These are phyloP conservation scores for Tortrix viridana DNA, from an alignment of 2,888 invertebrate genomes.

Conservation along the genomic window DNA sequence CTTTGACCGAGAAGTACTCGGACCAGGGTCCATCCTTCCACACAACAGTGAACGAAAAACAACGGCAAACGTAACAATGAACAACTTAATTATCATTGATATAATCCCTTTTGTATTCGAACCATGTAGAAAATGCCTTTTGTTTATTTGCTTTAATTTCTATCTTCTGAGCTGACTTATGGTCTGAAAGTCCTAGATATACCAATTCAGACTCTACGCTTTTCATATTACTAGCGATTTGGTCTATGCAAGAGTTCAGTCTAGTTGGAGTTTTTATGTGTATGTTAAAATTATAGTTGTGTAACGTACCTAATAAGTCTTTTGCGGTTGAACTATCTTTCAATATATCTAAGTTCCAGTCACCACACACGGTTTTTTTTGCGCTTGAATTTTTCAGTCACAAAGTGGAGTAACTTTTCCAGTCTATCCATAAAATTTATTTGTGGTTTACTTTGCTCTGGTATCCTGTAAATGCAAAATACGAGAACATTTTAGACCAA, in stretches of 20 bases:
- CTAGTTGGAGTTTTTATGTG: not conserved
- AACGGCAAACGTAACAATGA: no score
- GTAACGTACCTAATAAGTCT: not conserved
- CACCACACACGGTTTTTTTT: no score
- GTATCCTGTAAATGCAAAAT: not conserved
- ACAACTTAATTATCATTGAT: not conserved
- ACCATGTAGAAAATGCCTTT: not conserved
- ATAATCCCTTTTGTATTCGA: not conserved
- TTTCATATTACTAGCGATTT: not conserved
- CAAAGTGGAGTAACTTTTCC: no score
- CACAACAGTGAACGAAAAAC: no score
- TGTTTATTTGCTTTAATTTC: not conserved
- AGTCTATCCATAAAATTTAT: no score
- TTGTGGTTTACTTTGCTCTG: not conserved
- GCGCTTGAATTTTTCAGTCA: not conserved
- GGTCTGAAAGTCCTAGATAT: not conserved
- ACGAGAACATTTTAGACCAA: not conserved
- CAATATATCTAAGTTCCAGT: not conserved
- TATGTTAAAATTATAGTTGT: not conserved
- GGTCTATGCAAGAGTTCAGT: not conserved
- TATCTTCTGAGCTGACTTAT: no score
- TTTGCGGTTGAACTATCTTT: not conserved
- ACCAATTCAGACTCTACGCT: not conserved
- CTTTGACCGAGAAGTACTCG: no score
- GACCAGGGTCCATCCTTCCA: no score